phyloP scores from a whole-genome alignment of 2,888 invertebrate species.

The Drosophila kanekoi region DNA sequence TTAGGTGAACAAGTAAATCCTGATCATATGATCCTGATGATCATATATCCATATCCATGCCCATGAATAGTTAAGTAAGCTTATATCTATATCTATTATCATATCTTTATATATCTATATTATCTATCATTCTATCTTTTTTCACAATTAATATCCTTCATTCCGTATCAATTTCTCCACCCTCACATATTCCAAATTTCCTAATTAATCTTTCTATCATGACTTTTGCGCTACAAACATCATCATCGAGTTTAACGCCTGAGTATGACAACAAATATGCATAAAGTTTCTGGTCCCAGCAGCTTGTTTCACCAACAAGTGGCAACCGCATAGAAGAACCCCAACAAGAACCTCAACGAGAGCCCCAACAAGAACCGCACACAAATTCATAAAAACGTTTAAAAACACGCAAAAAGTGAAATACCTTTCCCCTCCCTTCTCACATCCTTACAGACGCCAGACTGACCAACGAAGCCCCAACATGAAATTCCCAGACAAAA shows the following conservation, averaged over 20 bases:
- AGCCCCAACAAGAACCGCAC: conserved; percentile 40
- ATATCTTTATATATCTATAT: background rate
- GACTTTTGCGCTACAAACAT: background rate
- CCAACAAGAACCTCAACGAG: conserved; percentile 18
- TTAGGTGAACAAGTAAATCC: too few relatives aligned
- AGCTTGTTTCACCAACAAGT: conserved; percentile 64
- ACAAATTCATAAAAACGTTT: conserved; percentile 70
- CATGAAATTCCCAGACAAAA: conserved; percentile 74
- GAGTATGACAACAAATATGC: conserved; percentile 23
- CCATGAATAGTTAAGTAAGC: too few relatives aligned
- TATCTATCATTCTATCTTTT: background rate
- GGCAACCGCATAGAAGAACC: conserved; percentile 48
- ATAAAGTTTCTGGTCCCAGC: conserved; percentile 23
- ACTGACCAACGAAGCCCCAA: conserved; percentile 44
- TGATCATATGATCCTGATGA: too few relatives aligned
- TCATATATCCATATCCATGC: too few relatives aligned
- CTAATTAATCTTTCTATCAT: conserved; percentile 5
- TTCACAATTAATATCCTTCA: too few relatives aligned
- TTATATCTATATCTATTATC: background rate
- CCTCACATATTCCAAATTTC: background rate
- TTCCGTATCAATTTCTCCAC: background rate
- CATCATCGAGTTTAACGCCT: background rate
- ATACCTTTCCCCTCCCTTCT: conserved; percentile 12
- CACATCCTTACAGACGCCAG: background rate
- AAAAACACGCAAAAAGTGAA: conserved; percentile 68